Base-by-base conservation (phyloP, 1,140 invertebrate species). In the Limonius californicus region DNA sequence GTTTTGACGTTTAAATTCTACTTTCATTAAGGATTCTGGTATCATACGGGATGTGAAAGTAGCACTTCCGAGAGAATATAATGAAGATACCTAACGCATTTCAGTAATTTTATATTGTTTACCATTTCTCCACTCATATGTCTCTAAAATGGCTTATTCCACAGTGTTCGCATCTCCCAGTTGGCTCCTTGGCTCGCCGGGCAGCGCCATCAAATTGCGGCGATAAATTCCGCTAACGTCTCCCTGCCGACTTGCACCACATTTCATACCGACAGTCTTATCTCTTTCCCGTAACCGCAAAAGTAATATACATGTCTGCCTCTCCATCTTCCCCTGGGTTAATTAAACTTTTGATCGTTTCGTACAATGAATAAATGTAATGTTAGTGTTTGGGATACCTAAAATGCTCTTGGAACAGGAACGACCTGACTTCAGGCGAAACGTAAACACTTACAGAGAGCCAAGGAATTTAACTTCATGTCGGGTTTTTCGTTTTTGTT, bases 301-400 rank as follows among this genome's bases (percentile, higher is more conserved):
- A 50, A 57, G 54, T 57, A 57, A 57, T 62, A 62, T 39, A 30
- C 54, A 42, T 32, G 14, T 23, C 32, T 43, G 61, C 50, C 30
- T 62, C 62, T 63, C 59, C 66, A 58, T 69, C 66, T 65, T 67
- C 63, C 59, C 58, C 57, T 35, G 62, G 66, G 68, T 69, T 69
- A 69, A 69, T 69, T 69, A 69, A 69, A 69, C 68, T 69, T 69
- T 69, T 69, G 68, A 69, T 69, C 68, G 68, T 67, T 69, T 67
- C 62, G 35, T 60, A 64, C 65, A 66, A 66, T 63, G 61, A 63
- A 50, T 50, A 50, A 50, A 63, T 62, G 62, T 64, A 59, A 67
- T 62, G 55, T 66, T 63, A 61, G 58, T 66, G 57, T 66, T 63
- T 57, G 39, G 56, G 57, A 50, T 65, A 65, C 64, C 56, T 65